Conservation (phyloP, 2,797 vertebrate species). For the Cichlasoma orientale region DNA sequence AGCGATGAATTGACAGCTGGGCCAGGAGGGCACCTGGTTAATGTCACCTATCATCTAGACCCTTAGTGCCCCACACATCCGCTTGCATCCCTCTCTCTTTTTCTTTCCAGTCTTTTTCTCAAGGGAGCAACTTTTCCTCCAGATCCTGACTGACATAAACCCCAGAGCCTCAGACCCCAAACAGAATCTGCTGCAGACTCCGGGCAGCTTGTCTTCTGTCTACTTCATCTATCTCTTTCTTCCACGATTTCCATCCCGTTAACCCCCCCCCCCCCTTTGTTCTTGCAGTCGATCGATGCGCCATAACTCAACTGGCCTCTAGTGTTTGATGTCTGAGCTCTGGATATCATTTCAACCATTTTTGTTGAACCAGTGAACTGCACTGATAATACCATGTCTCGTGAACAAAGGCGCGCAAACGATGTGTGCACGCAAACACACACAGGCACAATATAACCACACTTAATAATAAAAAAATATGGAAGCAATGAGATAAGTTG, state of each 20-base stretch:
- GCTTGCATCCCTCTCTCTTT: conserved; percentile 62
- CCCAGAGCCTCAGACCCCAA: conserved; percentile 67
- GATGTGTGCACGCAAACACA: conserved; percentile 21
- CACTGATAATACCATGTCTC: conserved; percentile 66
- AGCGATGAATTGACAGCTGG: conserved; percentile 67
- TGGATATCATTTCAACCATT: conserved; percentile 77
- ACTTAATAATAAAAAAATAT: conserved; percentile 15
- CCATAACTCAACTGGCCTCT: conserved; percentile 76
- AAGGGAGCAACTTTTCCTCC: conserved; percentile 72
- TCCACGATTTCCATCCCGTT: conserved; percentile 67
- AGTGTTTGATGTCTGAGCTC: conserved; percentile 77
- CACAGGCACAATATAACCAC: conserved; percentile 9
- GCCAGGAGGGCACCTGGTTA: conserved; percentile 77
- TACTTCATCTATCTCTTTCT: conserved; percentile 76
- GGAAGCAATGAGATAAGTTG: conserved; percentile 24
- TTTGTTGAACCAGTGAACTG: conserved; percentile 58
- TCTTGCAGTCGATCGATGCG: conserved; percentile 71
- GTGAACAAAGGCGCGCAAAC: conserved; percentile 52
- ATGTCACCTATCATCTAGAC: conserved; percentile 79
- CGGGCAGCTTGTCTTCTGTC: conserved; percentile 65
- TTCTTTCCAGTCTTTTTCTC: conserved; percentile 57
- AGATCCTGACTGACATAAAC: conserved; percentile 72
- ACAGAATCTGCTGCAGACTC: conserved; percentile 65
- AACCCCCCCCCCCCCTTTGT: conserved; percentile 66
- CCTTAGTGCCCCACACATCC: conserved; percentile 67